phyloP scores from a whole-genome alignment of 1,140 invertebrate species.

The Solenopsis fugax region DNA sequence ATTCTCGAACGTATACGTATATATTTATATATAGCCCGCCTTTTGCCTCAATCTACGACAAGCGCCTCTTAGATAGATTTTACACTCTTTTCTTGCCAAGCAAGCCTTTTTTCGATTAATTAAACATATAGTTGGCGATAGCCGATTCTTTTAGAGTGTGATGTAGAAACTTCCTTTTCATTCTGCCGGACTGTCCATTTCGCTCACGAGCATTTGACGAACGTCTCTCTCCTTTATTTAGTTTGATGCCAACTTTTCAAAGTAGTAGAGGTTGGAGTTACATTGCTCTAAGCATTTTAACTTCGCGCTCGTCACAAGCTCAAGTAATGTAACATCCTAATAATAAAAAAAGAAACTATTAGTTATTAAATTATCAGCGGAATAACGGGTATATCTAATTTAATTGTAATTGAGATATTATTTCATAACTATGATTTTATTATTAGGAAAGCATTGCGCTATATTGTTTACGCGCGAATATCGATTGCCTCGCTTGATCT shows the following conservation, averaged over 20 bases:
- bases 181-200: conserved; percentile 31
- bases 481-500: conserved; percentile 12
- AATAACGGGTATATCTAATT: neutral
- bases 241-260: neutral
- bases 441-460: conserved; percentile 19
- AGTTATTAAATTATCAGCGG: neutral
- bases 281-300: conserved; percentile 31
- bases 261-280: conserved; percentile 34
- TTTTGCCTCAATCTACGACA: conserved; percentile 83
- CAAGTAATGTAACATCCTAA: conserved; percentile 17
- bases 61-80: conserved; percentile 50
- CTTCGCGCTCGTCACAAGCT: conserved; percentile 26
- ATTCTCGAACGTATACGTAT: conserved; percentile 69
- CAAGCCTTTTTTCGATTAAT: conserved; percentile 35
- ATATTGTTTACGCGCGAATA: conserved; percentile 1
- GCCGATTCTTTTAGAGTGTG: conserved; percentile 58
- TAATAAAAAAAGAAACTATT: conserved; percentile 13
- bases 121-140: conserved; percentile 36
- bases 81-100: conserved; percentile 52
- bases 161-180: conserved; percentile 53
- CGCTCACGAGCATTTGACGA: conserved; percentile 14
- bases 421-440: neutral
- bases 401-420: neutral
- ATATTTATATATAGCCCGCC: conserved; percentile 80
- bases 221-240: conserved; percentile 40